Evolutionary conservation across 2,113 vertebrate genomes (phyloP).

Genomic region (Aspidoscelis tigris): DNA sequence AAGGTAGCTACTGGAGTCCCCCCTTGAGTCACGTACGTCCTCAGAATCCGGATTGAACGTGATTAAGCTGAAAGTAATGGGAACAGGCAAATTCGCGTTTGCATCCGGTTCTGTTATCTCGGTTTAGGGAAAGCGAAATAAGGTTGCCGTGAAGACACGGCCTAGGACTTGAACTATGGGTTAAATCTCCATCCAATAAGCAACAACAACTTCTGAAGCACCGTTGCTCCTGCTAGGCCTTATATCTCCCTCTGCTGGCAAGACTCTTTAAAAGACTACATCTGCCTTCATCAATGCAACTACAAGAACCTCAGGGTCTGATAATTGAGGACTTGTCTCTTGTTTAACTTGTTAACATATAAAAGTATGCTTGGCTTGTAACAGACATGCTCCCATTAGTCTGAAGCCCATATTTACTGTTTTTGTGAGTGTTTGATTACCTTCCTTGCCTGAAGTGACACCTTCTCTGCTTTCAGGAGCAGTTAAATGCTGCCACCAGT

Average conservation of each 20-base stretch:
- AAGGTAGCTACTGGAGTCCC: too few species aligned
- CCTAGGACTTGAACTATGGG: neutral
- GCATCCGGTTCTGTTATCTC: too few species aligned
- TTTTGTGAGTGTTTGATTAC: neutral
- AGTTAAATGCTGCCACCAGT: slow-evolving; percentile 38
- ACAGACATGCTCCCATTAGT: neutral
- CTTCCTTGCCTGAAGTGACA: too few species aligned
- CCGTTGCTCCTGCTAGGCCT: neutral
- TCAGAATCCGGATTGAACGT: too few species aligned
- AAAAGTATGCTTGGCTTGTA: neutral
- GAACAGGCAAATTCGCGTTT: too few species aligned
- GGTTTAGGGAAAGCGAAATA: too few species aligned
- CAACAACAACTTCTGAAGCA: neutral
- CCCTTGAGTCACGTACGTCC: too few species aligned
- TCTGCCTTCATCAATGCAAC: neutral
- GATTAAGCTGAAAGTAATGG: too few species aligned
- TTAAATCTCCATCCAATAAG: neutral
- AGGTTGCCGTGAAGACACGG: too few species aligned
- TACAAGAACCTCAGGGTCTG: too few species aligned
- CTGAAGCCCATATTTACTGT: neutral
- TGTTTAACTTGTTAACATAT: neutral
- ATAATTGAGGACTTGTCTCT: neutral
- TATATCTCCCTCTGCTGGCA: slow-evolving; percentile 4
- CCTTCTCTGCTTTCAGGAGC: slow-evolving; percentile 61
- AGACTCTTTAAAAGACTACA: neutral